Percentiles rank a stretch among this genome's conserved stretches.
These are phyloP conservation scores for Daboia siamensis DNA, from an alignment of 2,113 vertebrate species.

Conservation along the genomic window DNA sequence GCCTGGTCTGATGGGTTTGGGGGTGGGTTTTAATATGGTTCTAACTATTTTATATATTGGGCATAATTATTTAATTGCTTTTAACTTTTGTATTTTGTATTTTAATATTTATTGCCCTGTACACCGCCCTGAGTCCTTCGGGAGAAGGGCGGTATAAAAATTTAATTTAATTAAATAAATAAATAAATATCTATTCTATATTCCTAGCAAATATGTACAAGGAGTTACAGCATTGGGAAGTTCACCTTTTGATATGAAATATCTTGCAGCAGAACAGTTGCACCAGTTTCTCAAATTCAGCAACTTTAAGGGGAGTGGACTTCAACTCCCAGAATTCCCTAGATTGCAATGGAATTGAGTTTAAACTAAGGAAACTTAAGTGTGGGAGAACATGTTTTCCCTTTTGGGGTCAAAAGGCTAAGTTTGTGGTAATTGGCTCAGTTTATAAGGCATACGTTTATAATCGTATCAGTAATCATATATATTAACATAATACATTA, in stretches of 20 bases:
- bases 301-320: not conserved
- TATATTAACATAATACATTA: not conserved
- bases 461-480: not conserved
- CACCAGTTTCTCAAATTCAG: not conserved
- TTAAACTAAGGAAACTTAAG: not conserved
- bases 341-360: not conserved
- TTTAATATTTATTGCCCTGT: too few relatives aligned
- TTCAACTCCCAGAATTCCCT: not conserved
- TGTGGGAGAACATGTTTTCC: not conserved
- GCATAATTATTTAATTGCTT: too few relatives aligned
- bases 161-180: too few relatives aligned
- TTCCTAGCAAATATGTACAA: not conserved
- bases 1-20: too few relatives aligned
- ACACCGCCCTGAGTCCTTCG: too few relatives aligned
- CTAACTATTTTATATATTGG: too few relatives aligned
- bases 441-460: not conserved
- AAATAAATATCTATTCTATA: not conserved
- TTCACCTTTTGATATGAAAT: not conserved
- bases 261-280: not conserved
- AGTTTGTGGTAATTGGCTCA: not conserved
- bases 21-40: too few relatives aligned
- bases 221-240: not conserved
- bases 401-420: not conserved
- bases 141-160: too few relatives aligned
- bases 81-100: too few relatives aligned